Evolutionary conservation across 2,113 vertebrate species (phyloP).

Genomic region (Grammomys surdaster): DNA sequence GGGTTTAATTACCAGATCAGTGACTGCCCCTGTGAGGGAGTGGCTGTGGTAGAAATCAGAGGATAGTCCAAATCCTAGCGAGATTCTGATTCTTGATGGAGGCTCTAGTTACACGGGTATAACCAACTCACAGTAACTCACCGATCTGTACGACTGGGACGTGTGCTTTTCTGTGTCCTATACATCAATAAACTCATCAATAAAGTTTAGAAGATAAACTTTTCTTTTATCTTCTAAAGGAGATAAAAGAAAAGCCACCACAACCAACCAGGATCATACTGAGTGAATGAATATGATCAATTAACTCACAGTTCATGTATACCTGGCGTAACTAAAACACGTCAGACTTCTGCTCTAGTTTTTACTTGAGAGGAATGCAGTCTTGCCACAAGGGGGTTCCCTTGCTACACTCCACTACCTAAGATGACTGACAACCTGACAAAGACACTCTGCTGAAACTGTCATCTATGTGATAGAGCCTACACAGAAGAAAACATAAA

Average conservation of each 20-base stretch:
- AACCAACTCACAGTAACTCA: neutral
- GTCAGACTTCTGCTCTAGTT: neutral
- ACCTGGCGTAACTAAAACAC: neutral
- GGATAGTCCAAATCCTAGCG: neutral
- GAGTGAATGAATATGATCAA: neutral
- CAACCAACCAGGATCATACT: neutral
- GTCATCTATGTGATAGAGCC: neutral
- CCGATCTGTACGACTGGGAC: neutral
- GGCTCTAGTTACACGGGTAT: neutral
- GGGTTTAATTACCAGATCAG: neutral
- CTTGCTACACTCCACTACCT: slow-evolving; percentile 46
- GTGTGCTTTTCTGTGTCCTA: neutral
- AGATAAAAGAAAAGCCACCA: neutral
- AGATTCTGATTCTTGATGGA: neutral
- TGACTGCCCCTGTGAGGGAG: neutral
- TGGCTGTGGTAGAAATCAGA: neutral
- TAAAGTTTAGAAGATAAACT: no score
- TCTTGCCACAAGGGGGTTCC: slow-evolving; percentile 55
- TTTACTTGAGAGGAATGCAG: neutral
- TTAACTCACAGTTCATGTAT: neutral
- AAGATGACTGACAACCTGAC: neutral
- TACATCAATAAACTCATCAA: neutral
- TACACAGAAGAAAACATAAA: neutral
- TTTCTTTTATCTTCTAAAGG: no score
- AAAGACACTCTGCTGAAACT: neutral